A percentile compares a stretch with the other conserved stretches of the same genome.
Conservation (phyloP, 2,797 vertebrate genomes). For the Myotis pilosus region DNA sequence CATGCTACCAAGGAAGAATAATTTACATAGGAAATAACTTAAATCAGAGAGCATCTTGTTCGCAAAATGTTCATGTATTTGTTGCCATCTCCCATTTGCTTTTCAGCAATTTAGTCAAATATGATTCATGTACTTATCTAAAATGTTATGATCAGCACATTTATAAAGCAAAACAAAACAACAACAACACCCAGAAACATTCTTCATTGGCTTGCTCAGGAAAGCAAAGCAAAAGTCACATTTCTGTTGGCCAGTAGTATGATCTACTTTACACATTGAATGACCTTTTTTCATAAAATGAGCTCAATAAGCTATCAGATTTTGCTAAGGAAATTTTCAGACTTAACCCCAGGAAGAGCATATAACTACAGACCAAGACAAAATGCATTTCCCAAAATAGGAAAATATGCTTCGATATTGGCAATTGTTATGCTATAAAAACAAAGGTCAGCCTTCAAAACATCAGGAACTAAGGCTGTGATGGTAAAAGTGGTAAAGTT, state of each 20-base stretch:
- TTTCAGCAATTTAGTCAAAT: conserved; percentile 61
- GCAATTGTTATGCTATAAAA: neutral
- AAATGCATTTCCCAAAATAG: neutral
- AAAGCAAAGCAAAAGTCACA: neutral
- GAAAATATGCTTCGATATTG: neutral
- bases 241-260: neutral
- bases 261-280: neutral
- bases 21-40: conserved; percentile 56
- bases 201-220: neutral
- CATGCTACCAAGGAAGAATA: conserved; percentile 25
- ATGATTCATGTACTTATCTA: conserved; percentile 40
- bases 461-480: neutral
- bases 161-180: conserved; percentile 61
- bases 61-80: conserved; percentile 41
- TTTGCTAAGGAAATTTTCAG: neutral
- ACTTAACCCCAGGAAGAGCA: neutral
- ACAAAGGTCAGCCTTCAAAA: neutral
- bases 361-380: neutral
- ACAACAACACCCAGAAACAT: neutral
- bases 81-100: conserved; percentile 39
- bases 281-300: neutral
- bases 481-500: neutral
- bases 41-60: conserved; percentile 44
- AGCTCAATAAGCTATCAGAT: neutral
- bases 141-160: conserved; percentile 57